A percentile compares a stretch with the other conserved stretches of the same genome.
phyloP scores from a whole-genome alignment of 2,113 vertebrate genomes.

The Lynx canadensis region DNA sequence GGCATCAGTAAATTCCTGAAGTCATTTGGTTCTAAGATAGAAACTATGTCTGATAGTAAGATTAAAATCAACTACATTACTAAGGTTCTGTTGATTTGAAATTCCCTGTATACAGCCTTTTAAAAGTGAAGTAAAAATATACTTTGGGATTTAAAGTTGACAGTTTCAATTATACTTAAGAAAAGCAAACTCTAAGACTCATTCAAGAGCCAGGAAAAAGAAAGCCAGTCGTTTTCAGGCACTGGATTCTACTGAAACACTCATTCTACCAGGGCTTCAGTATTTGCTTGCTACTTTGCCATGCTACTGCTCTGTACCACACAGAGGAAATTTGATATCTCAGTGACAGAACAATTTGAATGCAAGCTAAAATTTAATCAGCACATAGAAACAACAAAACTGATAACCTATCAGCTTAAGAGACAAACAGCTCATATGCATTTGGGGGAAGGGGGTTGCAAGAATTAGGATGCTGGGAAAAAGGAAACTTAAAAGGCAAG shows the following conservation, averaged over 20 bases:
- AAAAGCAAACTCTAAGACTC: constrained; percentile 52
- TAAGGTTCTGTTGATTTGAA: neutral
- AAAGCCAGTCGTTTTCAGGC: constrained; percentile 60
- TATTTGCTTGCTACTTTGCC: constrained; percentile 60
- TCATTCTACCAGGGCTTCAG: constrained; percentile 72
- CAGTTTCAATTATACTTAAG: neutral
- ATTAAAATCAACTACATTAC: neutral
- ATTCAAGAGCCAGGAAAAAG: constrained; percentile 57
- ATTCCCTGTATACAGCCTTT: neutral
- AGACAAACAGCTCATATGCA: neutral
- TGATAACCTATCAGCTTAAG: neutral
- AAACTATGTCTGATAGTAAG: neutral
- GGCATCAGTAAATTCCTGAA: neutral
- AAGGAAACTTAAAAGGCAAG: constrained; percentile 43
- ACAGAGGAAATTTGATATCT: constrained; percentile 20
- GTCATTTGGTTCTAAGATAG: neutral
- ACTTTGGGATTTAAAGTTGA: constrained; percentile 4
- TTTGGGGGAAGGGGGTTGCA: neutral
- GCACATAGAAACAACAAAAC: constrained; percentile 45
- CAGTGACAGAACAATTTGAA: constrained; percentile 58
- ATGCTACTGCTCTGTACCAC: neutral
- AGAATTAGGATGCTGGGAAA: neutral
- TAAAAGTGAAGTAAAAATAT: neutral
- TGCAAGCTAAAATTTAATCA: constrained; percentile 63
- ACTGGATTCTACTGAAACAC: constrained; percentile 67